Conservation (phyloP, 2,113 vertebrate species). For the Scortum barcoo region DNA sequence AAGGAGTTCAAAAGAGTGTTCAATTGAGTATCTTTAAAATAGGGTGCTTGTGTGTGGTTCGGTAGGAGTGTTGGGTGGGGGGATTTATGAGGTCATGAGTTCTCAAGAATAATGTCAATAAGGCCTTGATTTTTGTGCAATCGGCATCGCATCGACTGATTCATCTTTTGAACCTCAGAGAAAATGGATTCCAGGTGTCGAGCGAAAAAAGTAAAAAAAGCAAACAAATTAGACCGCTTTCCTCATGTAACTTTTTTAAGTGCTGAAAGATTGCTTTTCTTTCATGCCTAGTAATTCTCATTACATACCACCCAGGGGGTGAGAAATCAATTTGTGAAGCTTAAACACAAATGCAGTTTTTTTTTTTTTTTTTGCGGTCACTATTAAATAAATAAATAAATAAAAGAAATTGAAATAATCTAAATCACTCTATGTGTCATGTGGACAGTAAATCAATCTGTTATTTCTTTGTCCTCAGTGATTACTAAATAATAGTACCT, state of each 20-base stretch:
- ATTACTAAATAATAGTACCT: slow-evolving; percentile 24
- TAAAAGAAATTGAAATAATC: slow-evolving; percentile 51
- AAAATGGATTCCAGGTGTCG: slow-evolving; percentile 71
- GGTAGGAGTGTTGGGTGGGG: too few species aligned
- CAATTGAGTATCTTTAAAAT: slow-evolving; percentile 1
- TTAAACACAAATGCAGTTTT: slow-evolving; percentile 78
- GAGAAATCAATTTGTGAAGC: slow-evolving; percentile 82
- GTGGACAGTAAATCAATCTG: slow-evolving; percentile 71
- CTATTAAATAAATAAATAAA: slow-evolving; percentile 61
- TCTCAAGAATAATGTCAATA: slow-evolving; percentile 86
- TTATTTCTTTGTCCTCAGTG: slow-evolving; percentile 37
- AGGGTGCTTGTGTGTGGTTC: too few species aligned
- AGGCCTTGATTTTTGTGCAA: slow-evolving; percentile 78
- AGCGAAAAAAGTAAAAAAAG: slow-evolving; percentile 51
- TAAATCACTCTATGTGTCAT: slow-evolving; percentile 58
- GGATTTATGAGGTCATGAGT: slow-evolving; percentile 74
- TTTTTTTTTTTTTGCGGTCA: slow-evolving; percentile 64
- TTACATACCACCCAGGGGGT: slow-evolving; percentile 83
- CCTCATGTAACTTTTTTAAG: slow-evolving; percentile 74
- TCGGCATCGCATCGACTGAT: slow-evolving; percentile 68
- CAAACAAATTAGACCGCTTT: slow-evolving; percentile 71
- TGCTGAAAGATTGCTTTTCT: slow-evolving; percentile 81
- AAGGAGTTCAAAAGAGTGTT: not conserved
- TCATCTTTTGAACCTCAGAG: slow-evolving; percentile 71
- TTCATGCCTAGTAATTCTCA: slow-evolving; percentile 82